Conservation (phyloP, 2,113 vertebrate genomes). For the Pteropus alecto region DNA sequence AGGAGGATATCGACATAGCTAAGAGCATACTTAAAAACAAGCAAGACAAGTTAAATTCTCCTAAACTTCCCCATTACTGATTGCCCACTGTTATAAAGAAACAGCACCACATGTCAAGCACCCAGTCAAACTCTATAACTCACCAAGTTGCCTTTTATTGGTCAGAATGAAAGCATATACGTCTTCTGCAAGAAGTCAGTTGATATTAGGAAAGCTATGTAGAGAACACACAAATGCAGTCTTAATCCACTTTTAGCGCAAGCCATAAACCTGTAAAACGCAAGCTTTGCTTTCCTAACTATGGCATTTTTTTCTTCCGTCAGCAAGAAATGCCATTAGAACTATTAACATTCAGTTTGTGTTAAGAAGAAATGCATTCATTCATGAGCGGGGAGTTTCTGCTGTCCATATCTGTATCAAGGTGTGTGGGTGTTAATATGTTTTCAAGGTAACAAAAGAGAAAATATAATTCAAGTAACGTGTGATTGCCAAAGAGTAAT, state of each 20-base stretch:
- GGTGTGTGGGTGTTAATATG: neutral
- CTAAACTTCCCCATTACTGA: neutral
- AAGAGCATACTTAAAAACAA: neutral
- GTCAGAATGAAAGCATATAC: slow-evolving; percentile 12
- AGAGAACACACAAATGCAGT: slow-evolving; percentile 1
- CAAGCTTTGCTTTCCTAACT: slow-evolving; percentile 8
- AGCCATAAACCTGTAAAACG: slow-evolving; percentile 43
- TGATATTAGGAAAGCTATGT: neutral
- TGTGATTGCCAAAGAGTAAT: neutral
- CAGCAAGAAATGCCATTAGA: slow-evolving; percentile 42
- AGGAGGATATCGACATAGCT: slow-evolving; percentile 44
- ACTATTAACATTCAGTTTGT: slow-evolving; percentile 51
- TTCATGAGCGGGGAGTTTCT: neutral
- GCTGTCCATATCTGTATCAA: neutral
- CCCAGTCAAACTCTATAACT: slow-evolving; percentile 47
- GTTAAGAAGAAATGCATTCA: slow-evolving; percentile 58
- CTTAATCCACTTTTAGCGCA: slow-evolving; percentile 29
- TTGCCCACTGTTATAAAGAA: neutral
- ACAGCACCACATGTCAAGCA: slow-evolving; percentile 4
- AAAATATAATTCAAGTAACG: slow-evolving; percentile 8
- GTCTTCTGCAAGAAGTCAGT: slow-evolving; percentile 44
- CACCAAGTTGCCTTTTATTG: slow-evolving; percentile 23
- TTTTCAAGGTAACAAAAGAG: neutral
- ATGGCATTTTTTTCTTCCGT: neutral
- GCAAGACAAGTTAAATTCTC: slow-evolving; percentile 19